A percentile compares a stretch with the other conserved stretches of the same genome.
Conservation (phyloP, 2,797 vertebrate genomes). For the Semotilus atromaculatus region DNA sequence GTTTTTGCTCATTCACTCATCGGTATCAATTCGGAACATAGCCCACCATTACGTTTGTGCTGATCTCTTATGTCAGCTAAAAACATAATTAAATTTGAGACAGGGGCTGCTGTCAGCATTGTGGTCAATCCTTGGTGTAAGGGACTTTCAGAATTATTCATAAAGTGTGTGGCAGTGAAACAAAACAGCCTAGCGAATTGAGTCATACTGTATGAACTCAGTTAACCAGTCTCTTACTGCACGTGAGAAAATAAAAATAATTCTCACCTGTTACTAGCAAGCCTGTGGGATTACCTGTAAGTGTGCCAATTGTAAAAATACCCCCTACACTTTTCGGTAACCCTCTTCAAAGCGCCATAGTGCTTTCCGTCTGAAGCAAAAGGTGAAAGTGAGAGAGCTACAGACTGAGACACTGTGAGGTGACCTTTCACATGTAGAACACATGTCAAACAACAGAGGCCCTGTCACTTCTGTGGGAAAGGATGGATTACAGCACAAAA, state of each 20-base stretch:
- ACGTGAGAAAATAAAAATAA: slow-evolving; percentile 51
- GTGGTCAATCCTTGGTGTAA: slow-evolving; percentile 56
- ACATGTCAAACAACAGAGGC: slow-evolving; percentile 15
- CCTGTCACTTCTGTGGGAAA: slow-evolving; percentile 50
- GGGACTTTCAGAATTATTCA: slow-evolving; percentile 60
- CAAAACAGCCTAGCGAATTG: slow-evolving; percentile 39
- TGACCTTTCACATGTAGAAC: slow-evolving; percentile 37
- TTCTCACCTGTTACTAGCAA: slow-evolving; percentile 54
- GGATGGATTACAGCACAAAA: slow-evolving; percentile 23
- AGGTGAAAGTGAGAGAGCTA: slow-evolving; percentile 59
- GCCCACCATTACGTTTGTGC: slow-evolving; percentile 48
- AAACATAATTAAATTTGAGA: slow-evolving; percentile 43
- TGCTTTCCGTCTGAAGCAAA: slow-evolving; percentile 66
- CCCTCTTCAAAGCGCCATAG: slow-evolving; percentile 35
- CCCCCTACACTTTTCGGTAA: slow-evolving; percentile 54
- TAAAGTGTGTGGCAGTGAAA: slow-evolving; percentile 29
- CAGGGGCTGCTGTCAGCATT: slow-evolving; percentile 39
- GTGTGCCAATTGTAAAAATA: slow-evolving; percentile 65
- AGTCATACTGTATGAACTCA: slow-evolving; percentile 29
- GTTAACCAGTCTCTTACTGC: slow-evolving; percentile 25
- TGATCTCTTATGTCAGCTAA: slow-evolving; percentile 54
- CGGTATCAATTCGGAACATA: neutral
- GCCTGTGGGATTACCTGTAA: slow-evolving; percentile 58
- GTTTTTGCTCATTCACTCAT: slow-evolving; percentile 48
- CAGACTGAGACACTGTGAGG: slow-evolving; percentile 16